phyloP scores from a whole-genome alignment of 2,113 vertebrate genomes.

The Microtus ochrogaster region DNA sequence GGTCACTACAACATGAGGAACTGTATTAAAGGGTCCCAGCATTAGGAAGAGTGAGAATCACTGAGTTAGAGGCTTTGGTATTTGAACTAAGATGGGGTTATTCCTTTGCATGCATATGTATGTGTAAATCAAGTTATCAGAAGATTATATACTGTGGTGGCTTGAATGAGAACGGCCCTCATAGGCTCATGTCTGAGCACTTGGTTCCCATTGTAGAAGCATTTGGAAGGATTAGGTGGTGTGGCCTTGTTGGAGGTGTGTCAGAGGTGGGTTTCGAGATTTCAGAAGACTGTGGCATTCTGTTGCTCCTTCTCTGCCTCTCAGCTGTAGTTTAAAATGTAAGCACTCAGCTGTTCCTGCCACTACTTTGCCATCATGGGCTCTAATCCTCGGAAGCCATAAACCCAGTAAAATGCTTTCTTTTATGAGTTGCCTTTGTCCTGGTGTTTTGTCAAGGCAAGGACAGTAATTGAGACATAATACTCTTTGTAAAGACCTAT shows the following conservation, averaged over 20 bases:
- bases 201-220: background rate
- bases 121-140: background rate
- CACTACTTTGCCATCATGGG: background rate
- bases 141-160: background rate
- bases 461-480: background rate
- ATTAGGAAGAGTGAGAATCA: background rate
- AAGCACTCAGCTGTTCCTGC: background rate
- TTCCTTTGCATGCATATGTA: background rate
- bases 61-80: background rate
- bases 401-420: background rate
- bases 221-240: background rate
- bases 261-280: background rate
- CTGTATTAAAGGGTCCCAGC: background rate
- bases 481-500: background rate
- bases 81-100: background rate
- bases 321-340: background rate
- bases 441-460: background rate
- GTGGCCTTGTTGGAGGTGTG: background rate
- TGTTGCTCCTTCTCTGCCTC: background rate
- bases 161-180: background rate
- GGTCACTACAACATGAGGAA: background rate
- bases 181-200: background rate
- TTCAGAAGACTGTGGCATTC: background rate
- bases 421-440: background rate
- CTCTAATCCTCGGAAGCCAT: background rate